Conservation (phyloP, 1,140 invertebrate species). For the Calycopis cecrops region DNA sequence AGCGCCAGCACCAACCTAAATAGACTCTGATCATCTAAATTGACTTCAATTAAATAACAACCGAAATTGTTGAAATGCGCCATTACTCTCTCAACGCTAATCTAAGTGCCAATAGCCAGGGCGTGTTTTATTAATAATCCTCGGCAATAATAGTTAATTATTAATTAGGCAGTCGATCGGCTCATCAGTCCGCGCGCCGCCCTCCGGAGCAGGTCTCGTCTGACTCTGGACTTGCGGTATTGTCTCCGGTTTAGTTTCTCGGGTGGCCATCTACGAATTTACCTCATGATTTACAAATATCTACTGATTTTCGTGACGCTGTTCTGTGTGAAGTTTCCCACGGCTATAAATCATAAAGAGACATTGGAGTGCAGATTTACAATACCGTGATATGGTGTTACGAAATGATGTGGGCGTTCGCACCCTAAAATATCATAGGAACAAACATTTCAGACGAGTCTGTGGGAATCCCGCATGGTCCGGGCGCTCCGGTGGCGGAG, state of each 20-base stretch:
- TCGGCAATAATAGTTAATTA: constrained; percentile 66
- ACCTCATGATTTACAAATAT: background rate
- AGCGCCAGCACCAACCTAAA: constrained; percentile 74
- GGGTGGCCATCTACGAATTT: no score
- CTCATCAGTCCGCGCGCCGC: constrained; percentile 41
- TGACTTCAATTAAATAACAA: constrained; percentile 76
- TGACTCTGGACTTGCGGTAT: no score
- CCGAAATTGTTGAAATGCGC: constrained; percentile 75
- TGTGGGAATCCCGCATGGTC: constrained; percentile 70
- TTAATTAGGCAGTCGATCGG: constrained; percentile 64
- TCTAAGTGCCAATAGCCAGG: constrained; percentile 73
- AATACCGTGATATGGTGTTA: constrained; percentile 57
- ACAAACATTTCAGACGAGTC: constrained; percentile 57
- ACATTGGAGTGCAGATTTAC: constrained; percentile 64
- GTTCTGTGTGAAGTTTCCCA: constrained; percentile 41
- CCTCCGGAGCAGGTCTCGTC: constrained; percentile 15
- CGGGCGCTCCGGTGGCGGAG: constrained; percentile 27
- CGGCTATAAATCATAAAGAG: constrained; percentile 66
- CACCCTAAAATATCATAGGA: constrained; percentile 47
- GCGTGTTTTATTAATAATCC: constrained; percentile 73
- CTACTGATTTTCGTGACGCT: background rate
- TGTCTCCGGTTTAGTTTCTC: no score
- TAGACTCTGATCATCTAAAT: constrained; percentile 75
- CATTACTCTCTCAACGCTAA: constrained; percentile 73
- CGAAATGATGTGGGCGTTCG: constrained; percentile 67